A percentile compares a stretch with the other conserved stretches of the same genome.
Conservation (phyloP, 2,888 invertebrate species). For the Gymnocheta viridis region DNA sequence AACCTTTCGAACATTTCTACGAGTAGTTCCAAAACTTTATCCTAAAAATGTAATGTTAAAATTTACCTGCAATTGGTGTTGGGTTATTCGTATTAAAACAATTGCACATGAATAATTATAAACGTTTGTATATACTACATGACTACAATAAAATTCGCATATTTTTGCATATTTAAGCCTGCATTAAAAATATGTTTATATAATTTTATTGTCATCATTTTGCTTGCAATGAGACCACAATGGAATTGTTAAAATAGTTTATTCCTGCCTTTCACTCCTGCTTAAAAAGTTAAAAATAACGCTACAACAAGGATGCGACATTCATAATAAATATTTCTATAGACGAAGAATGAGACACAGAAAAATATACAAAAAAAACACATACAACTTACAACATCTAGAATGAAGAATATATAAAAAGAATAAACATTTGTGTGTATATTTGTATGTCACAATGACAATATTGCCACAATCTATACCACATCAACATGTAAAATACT, state of each 20-base stretch:
- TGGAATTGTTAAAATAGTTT: conserved; percentile 61
- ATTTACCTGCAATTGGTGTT: background rate
- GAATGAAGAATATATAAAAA: background rate
- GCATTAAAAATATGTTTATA: conserved; percentile 66
- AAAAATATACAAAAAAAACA: background rate
- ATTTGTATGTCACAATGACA: conserved; percentile 1
- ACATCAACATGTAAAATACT: conserved; percentile 56
- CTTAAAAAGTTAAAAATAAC: conserved; percentile 1
- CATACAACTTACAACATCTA: conserved; percentile 29
- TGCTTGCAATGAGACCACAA: conserved; percentile 62
- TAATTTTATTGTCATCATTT: conserved; percentile 70
- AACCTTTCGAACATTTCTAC: too few relatives aligned
- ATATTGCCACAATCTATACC: conserved; percentile 53
- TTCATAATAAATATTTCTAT: conserved; percentile 13
- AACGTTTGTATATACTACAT: conserved; percentile 11
- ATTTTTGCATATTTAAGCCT: conserved; percentile 50
- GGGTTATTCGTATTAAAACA: conserved; percentile 25
- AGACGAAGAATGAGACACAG: background rate
- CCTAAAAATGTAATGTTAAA: background rate
- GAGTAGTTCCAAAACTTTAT: background rate
- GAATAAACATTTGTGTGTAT: background rate
- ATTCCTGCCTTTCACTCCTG: background rate
- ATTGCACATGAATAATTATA: conserved; percentile 12
- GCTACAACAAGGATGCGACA: conserved; percentile 4
- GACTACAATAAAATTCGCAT: conserved; percentile 48